phyloP scores from a whole-genome alignment of 2,888 invertebrate species.

The Cheilosia soror region DNA sequence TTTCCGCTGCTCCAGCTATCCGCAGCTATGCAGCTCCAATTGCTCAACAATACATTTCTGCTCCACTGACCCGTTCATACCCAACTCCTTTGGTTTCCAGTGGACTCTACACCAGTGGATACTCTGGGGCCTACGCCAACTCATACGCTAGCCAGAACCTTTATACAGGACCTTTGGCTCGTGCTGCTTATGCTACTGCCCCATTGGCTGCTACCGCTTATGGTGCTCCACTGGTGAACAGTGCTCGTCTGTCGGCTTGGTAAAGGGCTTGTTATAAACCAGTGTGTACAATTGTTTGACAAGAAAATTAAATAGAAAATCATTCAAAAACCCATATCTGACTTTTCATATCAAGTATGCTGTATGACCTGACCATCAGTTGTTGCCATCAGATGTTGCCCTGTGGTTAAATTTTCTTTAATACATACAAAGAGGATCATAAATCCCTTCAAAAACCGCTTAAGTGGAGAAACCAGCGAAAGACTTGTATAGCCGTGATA shows the following conservation, averaged over 20 bases:
- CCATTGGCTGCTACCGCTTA: conserved; percentile 13
- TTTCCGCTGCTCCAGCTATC: conserved; percentile 23
- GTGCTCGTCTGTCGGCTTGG: conserved; percentile 22
- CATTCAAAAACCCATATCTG: too few species aligned
- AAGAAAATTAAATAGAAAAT: too few species aligned
- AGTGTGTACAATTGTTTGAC: too few species aligned
- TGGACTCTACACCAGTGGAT: conserved; percentile 41
- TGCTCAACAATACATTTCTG: conserved; percentile 45
- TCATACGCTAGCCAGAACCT: conserved; percentile 34
- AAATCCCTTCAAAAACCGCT: too few species aligned
- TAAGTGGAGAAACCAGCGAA: too few species aligned
- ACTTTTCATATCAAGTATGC: too few species aligned
- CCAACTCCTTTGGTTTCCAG: conserved; percentile 39
- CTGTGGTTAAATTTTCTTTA: too few species aligned
- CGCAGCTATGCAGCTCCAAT: conserved; percentile 18
- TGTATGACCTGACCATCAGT: too few species aligned
- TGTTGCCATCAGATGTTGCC: too few species aligned
- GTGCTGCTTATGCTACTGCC: conserved; percentile 21
- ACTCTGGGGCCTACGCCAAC: conserved; percentile 29
- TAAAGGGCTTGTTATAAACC: background rate
- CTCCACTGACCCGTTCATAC: conserved; percentile 29
- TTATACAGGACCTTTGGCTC: conserved; percentile 25
- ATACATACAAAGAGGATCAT: too few species aligned
- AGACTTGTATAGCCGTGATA: too few species aligned
- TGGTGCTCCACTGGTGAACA: conserved; percentile 15